Base-by-base conservation (phyloP, 2,113 vertebrate species). In the Gadus macrocephalus region DNA sequence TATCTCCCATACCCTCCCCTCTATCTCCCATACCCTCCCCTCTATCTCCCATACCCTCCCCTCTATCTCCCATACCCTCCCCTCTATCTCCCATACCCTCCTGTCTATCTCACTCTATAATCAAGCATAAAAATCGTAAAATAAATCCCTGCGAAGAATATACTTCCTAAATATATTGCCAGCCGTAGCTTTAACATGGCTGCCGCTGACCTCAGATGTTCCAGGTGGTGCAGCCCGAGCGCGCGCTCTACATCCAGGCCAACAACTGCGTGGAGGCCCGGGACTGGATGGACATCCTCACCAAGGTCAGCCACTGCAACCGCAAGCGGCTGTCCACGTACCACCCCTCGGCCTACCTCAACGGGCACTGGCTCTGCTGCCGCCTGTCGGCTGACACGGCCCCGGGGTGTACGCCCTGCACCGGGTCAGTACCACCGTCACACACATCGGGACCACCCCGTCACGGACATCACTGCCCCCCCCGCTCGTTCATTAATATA, bases 301-400 rank as follows among this genome's bases (percentile, higher is more conserved):
- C 96, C 87, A 98, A 98, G 90, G 96, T 99, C 67, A 98, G 96
- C 87, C 97, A 98, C 78, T 94, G 96, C 87, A 99, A 99, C 92
- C 93, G 95, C 87, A 95, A 95, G 79, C 96, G 97, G 20, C 93
- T 99, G 70, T 93, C 94, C 0, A 95, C 94, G 20, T 99, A 95
- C 88, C 97, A 99, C 60, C 97, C 97, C 0, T 98, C 97, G 0
- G 97, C 97, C 79, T 98, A 96, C 90, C 96, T 99, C 78, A 97
- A 96, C 3, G 95, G 96, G 56, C 96, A 97, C 91, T 98, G 97
- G 97, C 93, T 99, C 22, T 99, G 97, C 91, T 99, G 97, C 80
- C 95, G 95, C 81, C 90, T 93, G 5, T 92, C 93, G 2, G 91
- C 94, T 3, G 97, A 98, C 74, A 84, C 90, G 0, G 95, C 96